phyloP scores from a whole-genome alignment of 2,113 vertebrate species.

The Aldabrachelys gigantea region DNA sequence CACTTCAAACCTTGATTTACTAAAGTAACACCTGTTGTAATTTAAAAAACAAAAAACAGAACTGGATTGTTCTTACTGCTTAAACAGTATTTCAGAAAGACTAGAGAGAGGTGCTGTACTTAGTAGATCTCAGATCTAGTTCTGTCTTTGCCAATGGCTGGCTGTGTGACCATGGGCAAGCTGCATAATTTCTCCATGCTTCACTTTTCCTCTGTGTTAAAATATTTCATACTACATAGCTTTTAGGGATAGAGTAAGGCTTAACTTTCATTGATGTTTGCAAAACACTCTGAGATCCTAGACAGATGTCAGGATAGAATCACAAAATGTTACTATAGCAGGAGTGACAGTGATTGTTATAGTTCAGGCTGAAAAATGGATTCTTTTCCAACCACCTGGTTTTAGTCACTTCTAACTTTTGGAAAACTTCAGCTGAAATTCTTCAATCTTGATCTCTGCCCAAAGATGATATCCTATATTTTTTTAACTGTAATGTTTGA shows the following conservation, averaged over 20 bases:
- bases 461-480: background rate
- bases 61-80: background rate
- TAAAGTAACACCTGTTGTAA: background rate
- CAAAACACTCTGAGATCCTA: slow-evolving; percentile 11
- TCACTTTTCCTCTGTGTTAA: background rate
- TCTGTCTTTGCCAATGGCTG: background rate
- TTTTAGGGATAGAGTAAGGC: background rate
- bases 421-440: background rate
- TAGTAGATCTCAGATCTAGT: background rate
- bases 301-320: background rate
- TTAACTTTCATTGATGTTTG: background rate
- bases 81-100: background rate
- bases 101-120: background rate
- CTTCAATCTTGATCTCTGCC: background rate
- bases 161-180: slow-evolving; percentile 10
- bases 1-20: background rate
- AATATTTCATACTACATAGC: background rate
- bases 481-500: background rate
- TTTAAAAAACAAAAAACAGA: background rate
- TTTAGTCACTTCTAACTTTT: background rate
- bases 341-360: background rate
- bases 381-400: background rate
- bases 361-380: background rate
- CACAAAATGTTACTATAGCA: background rate
- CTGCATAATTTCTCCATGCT: slow-evolving; percentile 23